Conservation (phyloP, 2,888 invertebrate genomes). For the Caenorhabditis afra region DNA sequence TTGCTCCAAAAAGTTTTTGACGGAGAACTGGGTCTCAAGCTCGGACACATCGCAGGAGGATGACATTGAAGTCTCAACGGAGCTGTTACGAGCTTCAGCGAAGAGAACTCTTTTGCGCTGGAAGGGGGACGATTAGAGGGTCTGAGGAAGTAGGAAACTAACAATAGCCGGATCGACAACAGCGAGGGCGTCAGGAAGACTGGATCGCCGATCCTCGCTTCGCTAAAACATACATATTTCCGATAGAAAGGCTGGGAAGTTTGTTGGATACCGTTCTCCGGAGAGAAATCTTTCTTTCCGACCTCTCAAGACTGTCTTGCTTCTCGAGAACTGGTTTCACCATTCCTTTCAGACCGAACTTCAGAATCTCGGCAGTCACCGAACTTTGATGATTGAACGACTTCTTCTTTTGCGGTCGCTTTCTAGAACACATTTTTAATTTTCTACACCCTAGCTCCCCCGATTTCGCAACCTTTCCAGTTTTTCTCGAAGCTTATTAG, state of each 20-base stretch:
- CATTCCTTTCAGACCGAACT: slow-evolving; percentile 46
- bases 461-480: slow-evolving; percentile 37
- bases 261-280: slow-evolving; percentile 41
- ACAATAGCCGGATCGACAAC: slow-evolving; percentile 46
- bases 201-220: slow-evolving; percentile 48
- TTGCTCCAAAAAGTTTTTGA: slow-evolving; percentile 52
- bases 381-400: slow-evolving; percentile 53
- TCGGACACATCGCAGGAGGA: slow-evolving; percentile 52
- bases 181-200: slow-evolving; percentile 36
- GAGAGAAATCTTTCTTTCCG: slow-evolving; percentile 32
- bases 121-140: slow-evolving; percentile 1
- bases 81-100: slow-evolving; percentile 41
- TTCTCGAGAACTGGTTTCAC: slow-evolving; percentile 48
- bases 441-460: too few relatives aligned
- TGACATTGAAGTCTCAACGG: slow-evolving; percentile 53
- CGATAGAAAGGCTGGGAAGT: background rate
- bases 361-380: slow-evolving; percentile 50
- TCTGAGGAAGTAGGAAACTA: background rate
- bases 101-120: slow-evolving; percentile 53
- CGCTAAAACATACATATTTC: slow-evolving; percentile 42
- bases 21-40: slow-evolving; percentile 45
- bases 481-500: slow-evolving; percentile 64
- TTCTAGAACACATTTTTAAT: slow-evolving; percentile 30
- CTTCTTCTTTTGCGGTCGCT: slow-evolving; percentile 54
- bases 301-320: slow-evolving; percentile 44